Conservation (phyloP, 2,888 invertebrate genomes). For the Ennomos quercinarius region DNA sequence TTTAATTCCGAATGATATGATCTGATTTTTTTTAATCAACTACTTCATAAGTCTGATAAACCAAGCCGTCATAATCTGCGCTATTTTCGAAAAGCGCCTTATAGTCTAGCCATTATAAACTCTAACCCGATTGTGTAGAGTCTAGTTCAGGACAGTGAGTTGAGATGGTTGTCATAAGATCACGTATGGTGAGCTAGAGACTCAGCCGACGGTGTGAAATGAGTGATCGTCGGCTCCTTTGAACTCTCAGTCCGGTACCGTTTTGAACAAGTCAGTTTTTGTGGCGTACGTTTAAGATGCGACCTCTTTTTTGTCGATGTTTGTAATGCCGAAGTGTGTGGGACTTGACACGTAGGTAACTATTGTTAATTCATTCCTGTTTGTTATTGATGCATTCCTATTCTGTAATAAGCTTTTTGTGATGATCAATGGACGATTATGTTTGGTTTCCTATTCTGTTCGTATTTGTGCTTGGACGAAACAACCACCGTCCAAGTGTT, state of each 20-base stretch:
- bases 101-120: neutral
- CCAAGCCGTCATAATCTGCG: conserved; percentile 16
- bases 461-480: neutral
- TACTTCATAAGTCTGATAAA: conserved; percentile 60
- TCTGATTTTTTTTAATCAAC: too few relatives aligned
- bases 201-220: conserved; percentile 78
- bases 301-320: conserved; percentile 80
- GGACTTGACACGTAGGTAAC: conserved; percentile 83
- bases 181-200: conserved; percentile 64
- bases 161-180: conserved; percentile 67
- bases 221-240: conserved; percentile 71
- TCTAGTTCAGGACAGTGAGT: neutral
- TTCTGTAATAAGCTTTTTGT: conserved; percentile 45
- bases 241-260: conserved; percentile 76
- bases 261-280: conserved; percentile 77
- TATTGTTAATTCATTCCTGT: conserved; percentile 78
- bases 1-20: conserved; percentile 33
- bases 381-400: conserved; percentile 74
- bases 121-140: neutral
- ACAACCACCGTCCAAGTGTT: neutral
- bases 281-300: conserved; percentile 77
- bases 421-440: conserved; percentile 36
- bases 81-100: conserved; percentile 16
- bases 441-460: conserved; percentile 49
- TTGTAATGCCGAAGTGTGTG: conserved; percentile 83